Conservation (phyloP, 2,113 vertebrate genomes). For the Crotophaga sulcirostris region DNA sequence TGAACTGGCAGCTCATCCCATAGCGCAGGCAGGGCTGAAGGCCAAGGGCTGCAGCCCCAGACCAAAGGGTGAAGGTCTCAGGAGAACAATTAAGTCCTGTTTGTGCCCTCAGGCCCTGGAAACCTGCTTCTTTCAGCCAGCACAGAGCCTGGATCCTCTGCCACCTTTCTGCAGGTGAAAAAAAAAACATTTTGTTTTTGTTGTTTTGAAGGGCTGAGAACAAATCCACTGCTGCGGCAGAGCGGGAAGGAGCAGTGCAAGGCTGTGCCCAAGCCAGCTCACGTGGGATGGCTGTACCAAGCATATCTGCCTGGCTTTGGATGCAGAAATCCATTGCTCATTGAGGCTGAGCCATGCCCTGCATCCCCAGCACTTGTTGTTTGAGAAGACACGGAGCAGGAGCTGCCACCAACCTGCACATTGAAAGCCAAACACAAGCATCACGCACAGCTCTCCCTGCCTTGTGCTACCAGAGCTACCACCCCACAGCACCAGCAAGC, state of each 20-base stretch:
- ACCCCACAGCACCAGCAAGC: not conserved
- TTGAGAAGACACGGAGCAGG: not conserved
- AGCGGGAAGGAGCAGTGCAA: not conserved
- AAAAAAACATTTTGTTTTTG: not conserved
- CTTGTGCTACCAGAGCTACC: accelerated
- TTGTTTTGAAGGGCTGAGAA: not conserved
- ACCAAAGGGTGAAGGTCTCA: not conserved
- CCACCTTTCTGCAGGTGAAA: not conserved
- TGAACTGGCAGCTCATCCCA: not conserved
- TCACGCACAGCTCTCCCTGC: accelerated
- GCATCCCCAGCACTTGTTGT: not conserved
- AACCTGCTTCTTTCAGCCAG: accelerated
- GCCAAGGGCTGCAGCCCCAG: not conserved
- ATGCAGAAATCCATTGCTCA: not conserved
- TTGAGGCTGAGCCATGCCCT: not conserved
- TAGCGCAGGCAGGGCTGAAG: not conserved
- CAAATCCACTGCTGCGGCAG: no score
- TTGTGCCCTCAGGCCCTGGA: not conserved
- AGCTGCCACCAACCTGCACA: accelerated
- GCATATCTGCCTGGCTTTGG: not conserved
- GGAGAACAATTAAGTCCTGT: not conserved
- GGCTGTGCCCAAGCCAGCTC: accelerated
- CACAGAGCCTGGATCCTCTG: not conserved
- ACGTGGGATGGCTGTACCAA: not conserved
- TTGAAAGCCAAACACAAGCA: not conserved